A percentile compares a stretch with the other conserved stretches of the same genome.
Conservation (phyloP, 2,888 invertebrate genomes). For the Actias luna region DNA sequence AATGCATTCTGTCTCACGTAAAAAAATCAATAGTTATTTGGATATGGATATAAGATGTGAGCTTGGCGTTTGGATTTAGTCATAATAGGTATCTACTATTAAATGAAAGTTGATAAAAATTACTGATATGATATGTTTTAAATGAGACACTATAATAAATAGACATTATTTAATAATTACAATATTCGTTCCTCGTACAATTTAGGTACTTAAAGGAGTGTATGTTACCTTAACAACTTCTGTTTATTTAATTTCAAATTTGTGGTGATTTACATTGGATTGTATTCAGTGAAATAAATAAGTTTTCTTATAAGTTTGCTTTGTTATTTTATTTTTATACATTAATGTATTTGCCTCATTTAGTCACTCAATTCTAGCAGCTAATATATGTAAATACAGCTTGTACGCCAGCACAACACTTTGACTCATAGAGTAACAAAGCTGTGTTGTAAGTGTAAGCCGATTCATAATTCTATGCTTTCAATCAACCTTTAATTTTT, state of each 20-base stretch:
- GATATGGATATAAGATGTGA: too few species aligned
- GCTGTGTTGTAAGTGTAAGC: too few species aligned
- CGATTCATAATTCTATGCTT: too few species aligned
- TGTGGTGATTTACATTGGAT: not conserved
- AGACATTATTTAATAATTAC: conserved; percentile 27
- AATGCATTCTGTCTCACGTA: too few species aligned
- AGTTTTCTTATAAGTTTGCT: not conserved
- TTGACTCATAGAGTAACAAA: too few species aligned
- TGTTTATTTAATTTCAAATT: not conserved
- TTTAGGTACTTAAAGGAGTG: conserved; percentile 6
- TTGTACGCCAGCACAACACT: too few species aligned
- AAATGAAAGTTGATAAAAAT: not conserved
- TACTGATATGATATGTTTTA: not conserved
- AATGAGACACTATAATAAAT: conserved; percentile 20
- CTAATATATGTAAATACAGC: too few species aligned
- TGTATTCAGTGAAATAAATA: not conserved
- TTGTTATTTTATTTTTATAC: too few species aligned
- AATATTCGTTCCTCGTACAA: conserved; percentile 27
- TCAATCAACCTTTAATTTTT: too few species aligned
- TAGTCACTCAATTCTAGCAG: too few species aligned
- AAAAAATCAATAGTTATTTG: not conserved
- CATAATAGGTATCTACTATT: not conserved
- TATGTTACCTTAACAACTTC: not conserved
- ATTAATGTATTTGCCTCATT: too few species aligned
- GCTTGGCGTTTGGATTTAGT: not conserved